Conservation (phyloP, 2,113 vertebrate genomes). For the Lepidothrix coronata region DNA sequence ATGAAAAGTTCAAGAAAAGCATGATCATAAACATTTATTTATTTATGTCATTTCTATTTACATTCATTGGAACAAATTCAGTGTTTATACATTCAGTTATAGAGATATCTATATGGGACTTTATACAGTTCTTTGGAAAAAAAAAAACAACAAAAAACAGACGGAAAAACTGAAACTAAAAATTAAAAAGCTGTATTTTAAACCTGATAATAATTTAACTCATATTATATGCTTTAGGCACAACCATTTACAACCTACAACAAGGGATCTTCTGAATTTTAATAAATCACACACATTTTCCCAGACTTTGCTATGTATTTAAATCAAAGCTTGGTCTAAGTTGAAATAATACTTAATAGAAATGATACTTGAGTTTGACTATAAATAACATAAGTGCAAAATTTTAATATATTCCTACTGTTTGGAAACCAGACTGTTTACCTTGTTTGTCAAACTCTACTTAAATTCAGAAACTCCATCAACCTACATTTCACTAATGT, state of each 20-base stretch:
- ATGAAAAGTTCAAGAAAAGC: background rate
- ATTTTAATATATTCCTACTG: background rate
- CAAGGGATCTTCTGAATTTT: background rate
- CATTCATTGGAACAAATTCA: background rate
- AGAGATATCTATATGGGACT: background rate
- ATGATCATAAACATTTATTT: background rate
- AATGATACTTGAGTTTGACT: background rate
- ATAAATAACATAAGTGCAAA: background rate
- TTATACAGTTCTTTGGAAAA: background rate
- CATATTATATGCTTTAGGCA: background rate
- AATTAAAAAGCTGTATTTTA: background rate
- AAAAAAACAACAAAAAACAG: background rate
- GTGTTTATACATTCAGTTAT: background rate
- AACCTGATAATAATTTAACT: background rate
- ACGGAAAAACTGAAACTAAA: background rate
- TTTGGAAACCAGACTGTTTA: background rate
- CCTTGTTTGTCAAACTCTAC: background rate
- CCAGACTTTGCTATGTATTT: background rate
- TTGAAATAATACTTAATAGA: background rate
- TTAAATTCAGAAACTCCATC: background rate
- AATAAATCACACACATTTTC: background rate
- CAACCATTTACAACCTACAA: background rate
- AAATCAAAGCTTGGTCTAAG: background rate
- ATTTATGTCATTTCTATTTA: background rate
- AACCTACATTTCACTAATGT: background rate